Percentiles rank a stretch among this genome's conserved stretches.
These are phyloP conservation scores for Gryllus bimaculatus DNA, from an alignment of 1,140 invertebrate genomes.

Conservation along the genomic window DNA sequence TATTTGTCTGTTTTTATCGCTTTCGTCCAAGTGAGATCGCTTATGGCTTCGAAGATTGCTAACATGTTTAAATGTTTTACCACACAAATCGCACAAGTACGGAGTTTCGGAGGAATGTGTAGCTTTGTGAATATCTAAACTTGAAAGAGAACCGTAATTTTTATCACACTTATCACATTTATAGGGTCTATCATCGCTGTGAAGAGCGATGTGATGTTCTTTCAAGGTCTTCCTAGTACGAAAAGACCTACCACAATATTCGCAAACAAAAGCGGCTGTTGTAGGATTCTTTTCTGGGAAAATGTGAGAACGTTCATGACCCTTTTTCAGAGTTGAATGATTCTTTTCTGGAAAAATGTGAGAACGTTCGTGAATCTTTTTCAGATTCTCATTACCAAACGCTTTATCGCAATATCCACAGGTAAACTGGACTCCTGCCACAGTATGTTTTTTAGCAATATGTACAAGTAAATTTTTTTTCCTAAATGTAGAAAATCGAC, in stretches of 20 bases:
- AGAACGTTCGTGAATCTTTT: constrained; percentile 10
- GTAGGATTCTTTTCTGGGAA: neutral
- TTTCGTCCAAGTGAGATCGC: constrained; percentile 32
- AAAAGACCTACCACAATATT: constrained; percentile 29
- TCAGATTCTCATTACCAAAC: constrained; percentile 7
- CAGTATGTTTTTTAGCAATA: neutral
- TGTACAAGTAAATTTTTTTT: constrained; percentile 9
- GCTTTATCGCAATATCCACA: constrained; percentile 14
- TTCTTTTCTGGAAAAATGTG: constrained; percentile 6
- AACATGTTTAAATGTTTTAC: constrained; percentile 42
- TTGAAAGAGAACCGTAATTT: constrained; percentile 31
- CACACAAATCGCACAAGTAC: constrained; percentile 40
- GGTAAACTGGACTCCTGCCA: neutral
- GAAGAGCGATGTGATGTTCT: constrained; percentile 29
- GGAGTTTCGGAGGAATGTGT: constrained; percentile 28
- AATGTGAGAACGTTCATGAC: constrained; percentile 17
- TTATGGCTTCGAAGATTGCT: constrained; percentile 37
- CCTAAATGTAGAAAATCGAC: neutral
- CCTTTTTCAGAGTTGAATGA: neutral
- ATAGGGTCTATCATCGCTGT: constrained; percentile 27
- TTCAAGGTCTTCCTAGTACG: constrained; percentile 28
- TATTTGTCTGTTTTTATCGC: constrained; percentile 26
- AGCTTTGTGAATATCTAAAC: constrained; percentile 34
- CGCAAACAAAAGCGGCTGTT: constrained; percentile 28
- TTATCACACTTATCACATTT: constrained; percentile 32